Conservation (phyloP, 2,888 invertebrate genomes). For the Drosophila silvestris region DNA sequence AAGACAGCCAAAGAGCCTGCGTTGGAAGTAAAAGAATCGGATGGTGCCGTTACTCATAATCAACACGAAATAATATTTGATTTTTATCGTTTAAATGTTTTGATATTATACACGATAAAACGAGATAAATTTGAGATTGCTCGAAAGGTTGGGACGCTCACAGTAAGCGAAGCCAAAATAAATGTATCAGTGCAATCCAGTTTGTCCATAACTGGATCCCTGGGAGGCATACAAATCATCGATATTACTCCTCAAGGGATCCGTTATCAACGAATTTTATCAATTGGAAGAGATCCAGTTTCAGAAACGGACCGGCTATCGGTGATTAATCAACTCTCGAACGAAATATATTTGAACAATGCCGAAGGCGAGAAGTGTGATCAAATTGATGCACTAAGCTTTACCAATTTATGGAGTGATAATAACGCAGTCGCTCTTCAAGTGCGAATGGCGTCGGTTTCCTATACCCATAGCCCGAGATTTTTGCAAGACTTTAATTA, state of each 20-base stretch:
- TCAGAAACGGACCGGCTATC: conserved; percentile 80
- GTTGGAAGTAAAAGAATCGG: conserved; percentile 38
- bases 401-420: conserved; percentile 83
- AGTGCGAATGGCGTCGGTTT: conserved; percentile 93
- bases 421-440: conserved; percentile 80
- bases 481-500: conserved; percentile 94
- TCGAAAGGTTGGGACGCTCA: conserved; percentile 96
- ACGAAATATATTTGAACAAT: conserved; percentile 85
- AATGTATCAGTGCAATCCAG: conserved; percentile 89
- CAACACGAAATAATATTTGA: conserved; percentile 93
- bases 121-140: conserved; percentile 90
- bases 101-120: conserved; percentile 92
- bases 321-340: conserved; percentile 81
- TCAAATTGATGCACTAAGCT: conserved; percentile 85
- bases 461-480: conserved; percentile 96
- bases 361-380: conserved; percentile 62
- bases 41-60: conserved; percentile 86
- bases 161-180: conserved; percentile 95
- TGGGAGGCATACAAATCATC: conserved; percentile 96
- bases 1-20: conserved; percentile 25
- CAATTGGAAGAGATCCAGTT: conserved; percentile 92
- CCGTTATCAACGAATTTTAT: conserved; percentile 93
- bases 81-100: conserved; percentile 95
- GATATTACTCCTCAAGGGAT: conserved; percentile 94
- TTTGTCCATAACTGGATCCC: conserved; percentile 92